These are phyloP conservation scores for Crax fasciolata DNA, from an alignment of 2,797 vertebrate species.

Conservation along the genomic window DNA sequence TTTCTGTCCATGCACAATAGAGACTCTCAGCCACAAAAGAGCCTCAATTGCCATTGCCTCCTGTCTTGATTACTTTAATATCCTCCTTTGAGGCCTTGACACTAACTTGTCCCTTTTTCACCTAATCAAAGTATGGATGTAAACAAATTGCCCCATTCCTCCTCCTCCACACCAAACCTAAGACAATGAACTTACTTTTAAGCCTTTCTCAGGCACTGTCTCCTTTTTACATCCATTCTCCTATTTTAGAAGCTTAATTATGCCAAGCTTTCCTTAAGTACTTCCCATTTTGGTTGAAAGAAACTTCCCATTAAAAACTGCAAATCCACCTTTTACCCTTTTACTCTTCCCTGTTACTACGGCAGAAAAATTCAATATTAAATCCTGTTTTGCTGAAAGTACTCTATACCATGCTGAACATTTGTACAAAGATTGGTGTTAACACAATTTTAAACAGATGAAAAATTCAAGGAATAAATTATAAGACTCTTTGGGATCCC, in stretches of 20 bases:
- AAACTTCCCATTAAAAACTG: background rate
- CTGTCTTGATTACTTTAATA: background rate
- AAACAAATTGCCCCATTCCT: background rate
- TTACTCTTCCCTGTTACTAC: background rate
- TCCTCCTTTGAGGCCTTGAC: background rate
- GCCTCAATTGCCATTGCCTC: background rate
- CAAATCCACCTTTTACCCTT: background rate
- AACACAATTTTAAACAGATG: background rate
- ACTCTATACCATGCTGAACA: accelerated
- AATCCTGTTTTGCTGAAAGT: background rate
- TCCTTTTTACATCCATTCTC: background rate
- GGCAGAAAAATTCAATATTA: background rate
- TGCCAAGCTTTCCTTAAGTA: background rate
- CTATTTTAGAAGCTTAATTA: background rate
- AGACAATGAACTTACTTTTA: background rate
- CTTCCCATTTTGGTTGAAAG: background rate
- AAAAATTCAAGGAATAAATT: background rate
- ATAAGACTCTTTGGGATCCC: background rate
- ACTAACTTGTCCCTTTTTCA: background rate
- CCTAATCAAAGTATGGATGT: background rate
- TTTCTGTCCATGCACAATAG: background rate
- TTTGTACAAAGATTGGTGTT: background rate
- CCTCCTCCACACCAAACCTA: background rate
- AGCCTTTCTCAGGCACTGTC: background rate
- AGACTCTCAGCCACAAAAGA: background rate